phyloP scores from a whole-genome alignment of 2,113 vertebrate genomes.

The Mungos mungo region DNA sequence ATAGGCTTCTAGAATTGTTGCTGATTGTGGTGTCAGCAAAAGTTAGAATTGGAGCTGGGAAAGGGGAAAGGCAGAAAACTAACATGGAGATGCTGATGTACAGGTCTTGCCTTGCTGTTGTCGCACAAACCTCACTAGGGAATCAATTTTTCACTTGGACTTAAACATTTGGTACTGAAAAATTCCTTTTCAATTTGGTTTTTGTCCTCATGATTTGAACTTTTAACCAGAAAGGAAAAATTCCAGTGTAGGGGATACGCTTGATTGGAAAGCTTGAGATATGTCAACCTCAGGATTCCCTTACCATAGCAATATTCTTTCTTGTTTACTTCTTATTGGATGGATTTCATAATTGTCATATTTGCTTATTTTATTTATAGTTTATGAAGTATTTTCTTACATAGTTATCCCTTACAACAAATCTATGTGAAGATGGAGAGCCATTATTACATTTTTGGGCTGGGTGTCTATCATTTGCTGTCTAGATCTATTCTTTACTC shows the following conservation, averaged over 20 bases:
- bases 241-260: neutral
- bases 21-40: neutral
- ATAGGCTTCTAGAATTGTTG: neutral
- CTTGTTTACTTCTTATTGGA: neutral
- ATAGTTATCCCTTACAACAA: neutral
- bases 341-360: neutral
- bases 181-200: neutral
- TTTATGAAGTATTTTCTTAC: neutral
- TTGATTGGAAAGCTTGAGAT: constrained; percentile 39
- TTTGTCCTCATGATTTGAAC: neutral
- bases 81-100: neutral
- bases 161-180: constrained; percentile 27
- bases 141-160: constrained; percentile 32
- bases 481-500: neutral
- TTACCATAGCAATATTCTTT: neutral
- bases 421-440: neutral
- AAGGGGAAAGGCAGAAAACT: neutral
- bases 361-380: neutral
- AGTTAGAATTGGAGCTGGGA: neutral
- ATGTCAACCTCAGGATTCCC: neutral
- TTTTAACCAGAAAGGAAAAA: constrained; percentile 45
- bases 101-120: neutral
- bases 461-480: neutral
- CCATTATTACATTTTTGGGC: neutral
- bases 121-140: neutral